A percentile compares a stretch with the other conserved stretches of the same genome.
Conservation (phyloP, 2,797 vertebrate species). For the Bucorvus abyssinicus region DNA sequence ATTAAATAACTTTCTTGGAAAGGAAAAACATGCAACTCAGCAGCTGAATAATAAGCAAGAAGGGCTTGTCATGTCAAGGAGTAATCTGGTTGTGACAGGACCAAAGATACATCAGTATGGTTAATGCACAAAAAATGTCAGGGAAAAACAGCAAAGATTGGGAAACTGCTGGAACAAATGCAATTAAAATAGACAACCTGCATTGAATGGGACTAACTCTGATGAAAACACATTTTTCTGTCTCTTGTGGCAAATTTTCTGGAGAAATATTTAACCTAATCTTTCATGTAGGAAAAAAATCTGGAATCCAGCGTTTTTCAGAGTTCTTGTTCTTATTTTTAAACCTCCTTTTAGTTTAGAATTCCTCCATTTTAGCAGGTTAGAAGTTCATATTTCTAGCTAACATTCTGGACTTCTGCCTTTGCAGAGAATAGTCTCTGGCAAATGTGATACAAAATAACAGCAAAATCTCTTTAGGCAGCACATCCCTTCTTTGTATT, state of each 20-base stretch:
- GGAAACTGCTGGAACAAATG: background rate
- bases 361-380: background rate
- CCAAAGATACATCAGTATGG: background rate
- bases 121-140: background rate
- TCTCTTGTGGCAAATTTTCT: background rate
- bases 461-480: background rate
- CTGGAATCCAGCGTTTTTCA: background rate
- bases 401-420: background rate
- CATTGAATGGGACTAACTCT: background rate
- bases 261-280: background rate
- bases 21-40: background rate
- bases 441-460: conserved; percentile 1
- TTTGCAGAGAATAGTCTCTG: background rate
- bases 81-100: background rate
- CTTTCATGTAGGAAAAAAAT: background rate
- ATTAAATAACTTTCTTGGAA: background rate
- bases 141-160: background rate
- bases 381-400: background rate
- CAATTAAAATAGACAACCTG: background rate
- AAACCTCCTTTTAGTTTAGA: background rate
- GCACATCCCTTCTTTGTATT: background rate
- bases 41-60: background rate
- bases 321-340: background rate
- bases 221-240: background rate
- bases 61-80: background rate